Conservation (phyloP, 92 coral and sea anemone genomes). For the Porites rus region DNA sequence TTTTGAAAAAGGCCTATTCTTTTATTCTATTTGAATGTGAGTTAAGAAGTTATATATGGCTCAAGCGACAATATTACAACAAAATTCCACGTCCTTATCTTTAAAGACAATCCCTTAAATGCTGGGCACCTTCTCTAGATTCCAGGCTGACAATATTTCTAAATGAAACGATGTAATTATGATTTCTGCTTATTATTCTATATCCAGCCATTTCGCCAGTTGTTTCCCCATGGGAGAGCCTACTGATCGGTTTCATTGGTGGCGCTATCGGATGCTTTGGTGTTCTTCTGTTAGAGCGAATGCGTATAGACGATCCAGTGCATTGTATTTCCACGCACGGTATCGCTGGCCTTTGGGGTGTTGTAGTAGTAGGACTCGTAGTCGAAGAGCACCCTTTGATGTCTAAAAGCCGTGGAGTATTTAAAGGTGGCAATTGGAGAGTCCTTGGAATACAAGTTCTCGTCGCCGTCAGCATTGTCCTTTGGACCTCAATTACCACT, state of each 20-base stretch:
- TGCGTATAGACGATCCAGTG: constrained; percentile 92
- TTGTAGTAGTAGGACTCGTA: constrained; percentile 81
- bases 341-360: constrained; percentile 85
- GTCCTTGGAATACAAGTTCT: constrained; percentile 77
- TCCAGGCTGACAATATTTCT: no score
- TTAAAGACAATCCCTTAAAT: no score
- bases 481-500: constrained; percentile 76
- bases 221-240: constrained; percentile 83
- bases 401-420: constrained; percentile 62
- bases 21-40: no score
- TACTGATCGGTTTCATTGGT: constrained; percentile 82
- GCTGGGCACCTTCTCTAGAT: no score
- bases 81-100: no score
- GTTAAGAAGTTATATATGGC: no score
- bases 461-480: constrained; percentile 39
- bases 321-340: constrained; percentile 87
- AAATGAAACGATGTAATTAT: no score
- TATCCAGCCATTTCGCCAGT: constrained; percentile 82
- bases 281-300: constrained; percentile 56
- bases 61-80: no score
- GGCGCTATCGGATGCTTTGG: constrained; percentile 79
- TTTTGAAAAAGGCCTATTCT: no score
- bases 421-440: constrained; percentile 80
- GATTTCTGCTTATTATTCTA: not conserved
- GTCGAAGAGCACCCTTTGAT: constrained; percentile 71